Evolutionary conservation across 2,888 invertebrate genomes (phyloP).

Genomic region (Lottia gigantea): DNA sequence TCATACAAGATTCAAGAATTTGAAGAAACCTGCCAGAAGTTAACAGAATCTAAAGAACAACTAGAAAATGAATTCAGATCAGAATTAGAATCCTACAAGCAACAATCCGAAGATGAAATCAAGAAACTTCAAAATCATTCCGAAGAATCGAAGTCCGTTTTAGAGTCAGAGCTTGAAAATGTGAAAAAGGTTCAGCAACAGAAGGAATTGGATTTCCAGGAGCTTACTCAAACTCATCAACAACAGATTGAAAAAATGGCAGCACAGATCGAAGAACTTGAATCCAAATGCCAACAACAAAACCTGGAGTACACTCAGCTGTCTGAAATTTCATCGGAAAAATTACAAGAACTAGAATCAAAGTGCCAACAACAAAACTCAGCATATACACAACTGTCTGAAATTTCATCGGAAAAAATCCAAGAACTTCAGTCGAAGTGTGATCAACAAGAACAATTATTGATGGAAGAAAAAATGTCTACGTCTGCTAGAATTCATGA

Average conservation of each 20-base stretch:
- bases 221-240: not conserved
- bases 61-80: not conserved
- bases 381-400: not conserved
- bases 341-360: conserved; percentile 10
- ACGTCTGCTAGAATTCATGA: not conserved
- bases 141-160: not conserved
- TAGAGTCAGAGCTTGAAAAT: not conserved
- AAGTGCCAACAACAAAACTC: not conserved
- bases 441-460: not conserved
- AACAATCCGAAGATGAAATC: conserved; percentile 11
- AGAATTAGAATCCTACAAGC: conserved; percentile 9
- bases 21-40: conserved; percentile 11
- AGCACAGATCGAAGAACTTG: conserved; percentile 8
- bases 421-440: not conserved
- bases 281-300: not conserved
- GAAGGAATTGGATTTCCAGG: not conserved
- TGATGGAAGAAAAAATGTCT: not conserved
- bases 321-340: not conserved
- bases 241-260: not conserved
- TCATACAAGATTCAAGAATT: conserved; percentile 20
- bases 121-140: not conserved
- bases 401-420: not conserved
- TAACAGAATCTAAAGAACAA: too few species aligned
- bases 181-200: conserved; percentile 3
- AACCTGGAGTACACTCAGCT: not conserved